Evolutionary conservation across 1,140 invertebrate species (phyloP).

Genomic region (Drosophila paulistorum): DNA sequence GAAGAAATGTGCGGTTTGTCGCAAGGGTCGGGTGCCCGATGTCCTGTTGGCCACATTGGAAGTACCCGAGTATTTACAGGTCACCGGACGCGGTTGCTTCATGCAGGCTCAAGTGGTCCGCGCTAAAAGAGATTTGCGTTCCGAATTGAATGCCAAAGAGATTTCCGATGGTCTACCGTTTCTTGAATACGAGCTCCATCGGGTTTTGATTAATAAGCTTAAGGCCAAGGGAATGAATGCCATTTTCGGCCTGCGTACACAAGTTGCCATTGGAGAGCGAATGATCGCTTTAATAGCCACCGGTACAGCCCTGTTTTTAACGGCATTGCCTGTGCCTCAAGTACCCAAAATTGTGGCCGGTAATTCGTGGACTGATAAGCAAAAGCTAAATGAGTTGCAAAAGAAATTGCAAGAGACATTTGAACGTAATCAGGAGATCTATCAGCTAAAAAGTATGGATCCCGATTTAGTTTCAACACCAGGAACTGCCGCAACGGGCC

Average conservation of each 20-base stretch:
- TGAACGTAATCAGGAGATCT: constrained; percentile 88
- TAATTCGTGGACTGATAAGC: constrained; percentile 86
- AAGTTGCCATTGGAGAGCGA: constrained; percentile 94
- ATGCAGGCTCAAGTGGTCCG: constrained; percentile 92
- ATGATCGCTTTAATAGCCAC: constrained; percentile 94
- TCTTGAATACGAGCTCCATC: constrained; percentile 97
- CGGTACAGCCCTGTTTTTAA: constrained; percentile 92
- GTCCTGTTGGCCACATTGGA: constrained; percentile 95
- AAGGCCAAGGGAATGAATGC: constrained; percentile 97
- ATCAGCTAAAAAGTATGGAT: constrained; percentile 85
- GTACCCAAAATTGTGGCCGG: constrained; percentile 87
- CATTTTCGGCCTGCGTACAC: constrained; percentile 92
- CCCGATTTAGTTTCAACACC: constrained; percentile 53
- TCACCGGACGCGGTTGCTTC: constrained; percentile 89
- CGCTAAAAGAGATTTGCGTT: constrained; percentile 90
- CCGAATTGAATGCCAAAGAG: constrained; percentile 96
- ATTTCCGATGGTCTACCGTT: constrained; percentile 97
- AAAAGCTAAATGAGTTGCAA: constrained; percentile 87
- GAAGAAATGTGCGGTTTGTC: constrained; percentile 87
- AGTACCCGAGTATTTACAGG: constrained; percentile 89
- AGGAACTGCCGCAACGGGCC: background rate
- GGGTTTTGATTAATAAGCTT: constrained; percentile 94
- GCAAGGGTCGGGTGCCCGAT: constrained; percentile 93
- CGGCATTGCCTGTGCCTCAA: constrained; percentile 88
- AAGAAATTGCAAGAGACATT: constrained; percentile 87